Evolutionary conservation across 2,888 invertebrate genomes (phyloP), one percentile per base, ranked within the genome.

Genomic region (Tethea ocularis): DNA sequence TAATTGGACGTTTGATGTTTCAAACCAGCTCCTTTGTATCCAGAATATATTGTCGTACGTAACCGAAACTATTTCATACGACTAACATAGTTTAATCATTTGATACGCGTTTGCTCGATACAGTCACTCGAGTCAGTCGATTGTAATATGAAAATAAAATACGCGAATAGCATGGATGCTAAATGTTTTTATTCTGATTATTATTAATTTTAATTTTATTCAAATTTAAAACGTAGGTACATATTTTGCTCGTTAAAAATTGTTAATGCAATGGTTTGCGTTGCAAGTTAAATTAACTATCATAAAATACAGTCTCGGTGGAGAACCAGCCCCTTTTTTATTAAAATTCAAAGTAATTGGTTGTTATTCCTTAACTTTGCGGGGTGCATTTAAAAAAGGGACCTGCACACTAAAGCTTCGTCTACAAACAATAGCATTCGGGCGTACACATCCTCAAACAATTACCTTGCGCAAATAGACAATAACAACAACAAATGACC

Each of bases 391-490:
- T 53, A 59, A 64, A 63, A 61, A 61, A 57, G 53, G 38, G 55
- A 51, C 58, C 55, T 60, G 53, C 54, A 57, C 52, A 59, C 56
- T 24, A 38, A 33, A 53, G 41, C 26, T 17, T 62, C 58, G 26
- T 60, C 13, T 13, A 33, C 33, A 33, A 72, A 82, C 78, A 82
- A 82, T 71, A 67, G 64, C 58, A 57, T 66, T 20, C 10, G 46
- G 46, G 54, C 58, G 68, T 63, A 65, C 69, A 24, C 67, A 68
- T 69, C 61, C 66, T 67, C 57, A 65, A 77, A 77, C 70, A 77
- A 77, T 77, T 70, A 71, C 69, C 66, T 86, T 87, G 83, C 79
- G 79, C 86, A 88, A 88, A 86, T 77, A 81, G 72, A 75, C 66
- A 74, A 80, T 78, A 73, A 69, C 60, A 33, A 53, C 33, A 65